Base-by-base conservation (phyloP, 2,888 invertebrate genomes). In the Itoplectis maculator region DNA sequence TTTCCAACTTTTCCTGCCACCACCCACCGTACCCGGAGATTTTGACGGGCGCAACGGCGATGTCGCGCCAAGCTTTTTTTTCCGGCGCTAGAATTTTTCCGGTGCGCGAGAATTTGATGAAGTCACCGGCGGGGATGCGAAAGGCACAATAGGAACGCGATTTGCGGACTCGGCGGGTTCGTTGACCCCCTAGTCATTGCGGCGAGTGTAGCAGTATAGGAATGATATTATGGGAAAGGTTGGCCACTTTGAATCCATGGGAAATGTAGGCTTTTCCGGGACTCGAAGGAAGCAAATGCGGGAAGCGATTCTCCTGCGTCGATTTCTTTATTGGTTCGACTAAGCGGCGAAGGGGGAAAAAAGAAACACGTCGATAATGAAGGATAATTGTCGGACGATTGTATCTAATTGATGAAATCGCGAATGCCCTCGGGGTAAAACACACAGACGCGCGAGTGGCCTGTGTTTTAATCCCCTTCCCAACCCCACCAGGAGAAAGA, bases 11-110 rank as follows among this genome's bases (percentile, higher is more conserved):
- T 82, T 80, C 79, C n/a, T n/a, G n/a, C n/a, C 56, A 18, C 66
- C 66, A 29, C 65, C 54, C 49, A 15, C 61, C 42, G 69, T 56
- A n/a, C 47, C 81, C 81, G 90, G 91, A 88, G 92, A 92, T 91
- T 92, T 92, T 91, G 91, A 92, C 88, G 91, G 89, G 90, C 90
- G 91, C 89, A 83, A 74, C 61, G 74, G 80, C 86, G 77, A 84
- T 83, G 79, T 73, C 40, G 51, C 66, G 63, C 47, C 35, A n/a
- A n/a, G n/a, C 66, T 49, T 40, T 37, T 51, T 45, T 51, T 45
- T n/a, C 13, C 11, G 45, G 7, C 5, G n/a, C 45, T 51, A 20
- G 18, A 45, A 51, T 74, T 74, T 73, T 70, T 20, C 74, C 23
- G 42, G 54, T 2, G 29, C 29, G 29, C 29, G 29, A 5, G n/a